A percentile compares a stretch with the other conserved stretches of the same genome.
Evolutionary conservation across 2,888 invertebrate species (phyloP).

Genomic region (Copidosoma aretas): DNA sequence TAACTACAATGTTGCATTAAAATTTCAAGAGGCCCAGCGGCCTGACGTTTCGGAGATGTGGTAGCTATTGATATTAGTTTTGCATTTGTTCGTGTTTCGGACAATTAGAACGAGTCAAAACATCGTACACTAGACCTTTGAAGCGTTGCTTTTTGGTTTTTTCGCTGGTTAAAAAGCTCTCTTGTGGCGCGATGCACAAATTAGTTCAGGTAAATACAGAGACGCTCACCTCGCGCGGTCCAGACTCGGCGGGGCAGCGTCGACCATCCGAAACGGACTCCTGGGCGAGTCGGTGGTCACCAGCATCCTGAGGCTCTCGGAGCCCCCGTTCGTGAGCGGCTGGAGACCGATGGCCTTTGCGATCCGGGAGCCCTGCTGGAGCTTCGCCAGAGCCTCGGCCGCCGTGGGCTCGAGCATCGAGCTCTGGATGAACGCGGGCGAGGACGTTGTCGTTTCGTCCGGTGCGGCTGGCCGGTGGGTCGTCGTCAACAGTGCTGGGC

Average conservation of each 20-base stretch:
- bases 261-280: neutral
- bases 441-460: neutral
- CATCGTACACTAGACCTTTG: too few species aligned
- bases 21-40: too few species aligned
- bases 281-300: conserved; percentile 19
- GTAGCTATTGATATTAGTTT: too few species aligned
- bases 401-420: neutral
- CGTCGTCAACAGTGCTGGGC: neutral
- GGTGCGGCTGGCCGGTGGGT: neutral
- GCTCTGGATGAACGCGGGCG: neutral
- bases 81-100: too few species aligned
- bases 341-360: conserved; percentile 54
- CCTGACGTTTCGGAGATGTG: too few species aligned
- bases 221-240: neutral
- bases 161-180: too few species aligned
- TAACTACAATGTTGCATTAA: too few species aligned
- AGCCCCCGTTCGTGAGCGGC: conserved; percentile 40
- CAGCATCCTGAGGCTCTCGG: conserved; percentile 34
- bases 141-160: too few species aligned
- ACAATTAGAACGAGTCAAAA: too few species aligned
- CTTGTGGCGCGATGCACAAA: too few species aligned
- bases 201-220: too few species aligned
- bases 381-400: conserved; percentile 9
- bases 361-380: conserved; percentile 46
- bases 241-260: neutral